Evolutionary conservation across 2,797 vertebrate species (phyloP), one percentile per base, ranked within the genome.

Genomic region (Microhierax caerulescens): DNA sequence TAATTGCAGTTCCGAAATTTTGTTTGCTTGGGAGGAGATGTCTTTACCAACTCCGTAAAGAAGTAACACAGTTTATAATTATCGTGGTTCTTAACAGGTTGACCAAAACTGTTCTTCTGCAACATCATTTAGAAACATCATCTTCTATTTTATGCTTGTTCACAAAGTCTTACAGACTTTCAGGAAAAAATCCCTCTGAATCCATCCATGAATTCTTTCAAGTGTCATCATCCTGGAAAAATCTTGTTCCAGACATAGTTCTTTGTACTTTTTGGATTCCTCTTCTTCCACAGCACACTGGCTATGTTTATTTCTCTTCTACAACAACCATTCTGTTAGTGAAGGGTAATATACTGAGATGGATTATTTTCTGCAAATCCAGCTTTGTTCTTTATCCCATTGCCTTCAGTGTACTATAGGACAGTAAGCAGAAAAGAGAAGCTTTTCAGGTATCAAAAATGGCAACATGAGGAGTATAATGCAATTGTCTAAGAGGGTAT

Each of bases 311-410:
- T 85, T 88, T 91, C 86, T 90, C 64, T 85, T 83, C 81, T 76
- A 30, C 72, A 94, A 74, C 83, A 79, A 64, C 75, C 28, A 1
- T 47, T 82, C 77, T 83, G n/a, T 81, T 96, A 68, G 78, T 36
- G 88, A 85, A 95, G 87, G 72, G 87, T 75, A 75, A 83, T 93
- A 78, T 10, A 68, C 57, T 91, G 75, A 83, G 88, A 85, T 91
- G 92, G 96, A 96, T 97, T 97, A 93, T 94, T 96, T 93, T 89
- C 92, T 85, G 82, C 87, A 96, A 96, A 96, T 96, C 94, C 93
- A 96, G 92, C 95, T 96, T 95, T 97, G 92, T 89, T 93, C 95
- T 96, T 96, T 95, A 92, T 96, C 93, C 84, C 76, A 10, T 93
- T 28, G 68, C 89, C 81, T 94, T 63, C 8, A 63, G 82, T 76